Evolutionary conservation across 2,888 invertebrate genomes (phyloP), one percentile per base, ranked within the genome.

Genomic region (Pyrochroa serraticornis): DNA sequence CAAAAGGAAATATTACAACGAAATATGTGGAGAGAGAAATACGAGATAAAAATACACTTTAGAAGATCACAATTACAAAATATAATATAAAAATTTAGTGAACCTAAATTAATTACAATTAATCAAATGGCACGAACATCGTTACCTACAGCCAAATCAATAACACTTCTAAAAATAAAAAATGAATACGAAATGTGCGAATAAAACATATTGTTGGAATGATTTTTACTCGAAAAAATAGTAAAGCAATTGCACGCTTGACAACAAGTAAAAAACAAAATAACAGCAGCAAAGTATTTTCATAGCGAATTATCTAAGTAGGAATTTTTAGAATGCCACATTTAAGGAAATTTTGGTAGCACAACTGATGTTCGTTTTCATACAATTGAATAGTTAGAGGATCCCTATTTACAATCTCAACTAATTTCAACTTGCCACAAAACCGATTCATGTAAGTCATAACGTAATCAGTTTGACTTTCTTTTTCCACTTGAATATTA

Each of bases 331-430:
- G 8, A 46, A 47, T 14, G 30, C 55, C 56, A 7, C 45, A 62
- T 7, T 70, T 62, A 43, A 75, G 58, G 30, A 76, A 66, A 44
- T 62, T 56, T 43, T 73, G 64, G 60, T 76, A 77, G 57, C 58
- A 59, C 41, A 74, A 58, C 12, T 64, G 57, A 47, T 64, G 53
- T 13, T 56, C 35, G 31, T 22, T 22, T 5, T 75, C 67, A 43
- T 68, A 74, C 34, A 78, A 57, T 39, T 71, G 67, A 0, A 77
- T 68, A 1, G 14, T 50, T 3, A 76, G 52, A 1, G 76, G 76
- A 7, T 69, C 59, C 8, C 60, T 50, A 1, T 57, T 47, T 6
- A 72, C 32, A 13, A 76, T 61, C 51, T 70, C 55, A 0, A 71
- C 69, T 7, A 43, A 45, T 43, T 68, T 68, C 1, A 53, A 56